phyloP scores from a whole-genome alignment of 2,888 invertebrate species.

The Eristalinus aeneus region DNA sequence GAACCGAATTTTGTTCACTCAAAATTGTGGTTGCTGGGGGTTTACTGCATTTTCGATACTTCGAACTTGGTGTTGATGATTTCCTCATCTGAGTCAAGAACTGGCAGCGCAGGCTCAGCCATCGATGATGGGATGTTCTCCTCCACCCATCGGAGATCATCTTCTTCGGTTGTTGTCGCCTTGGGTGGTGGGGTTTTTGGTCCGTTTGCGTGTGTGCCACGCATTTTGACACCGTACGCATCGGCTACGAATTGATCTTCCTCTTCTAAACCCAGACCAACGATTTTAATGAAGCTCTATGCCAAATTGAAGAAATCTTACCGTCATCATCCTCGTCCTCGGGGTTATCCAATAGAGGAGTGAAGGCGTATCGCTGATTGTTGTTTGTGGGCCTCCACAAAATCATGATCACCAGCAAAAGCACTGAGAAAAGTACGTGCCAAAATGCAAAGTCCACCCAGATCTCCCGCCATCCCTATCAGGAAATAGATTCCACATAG shows the following conservation, averaged over 20 bases:
- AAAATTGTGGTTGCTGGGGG: not conserved
- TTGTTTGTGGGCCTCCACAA: conserved; percentile 97
- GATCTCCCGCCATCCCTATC: conserved; percentile 92
- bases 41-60: conserved; percentile 92
- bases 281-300: not conserved
- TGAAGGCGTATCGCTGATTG: conserved; percentile 97
- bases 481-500: conserved; percentile 23
- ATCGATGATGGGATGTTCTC: conserved; percentile 93
- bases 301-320: conserved; percentile 56
- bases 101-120: conserved; percentile 85
- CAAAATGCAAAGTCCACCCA: conserved; percentile 98
- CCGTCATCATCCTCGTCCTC: conserved; percentile 89
- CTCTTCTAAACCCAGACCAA: conserved; percentile 82
- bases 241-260: conserved; percentile 93
- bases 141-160: conserved; percentile 95
- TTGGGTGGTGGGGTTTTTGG: conserved; percentile 79
- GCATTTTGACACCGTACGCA: conserved; percentile 91
- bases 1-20: conserved; percentile 1
- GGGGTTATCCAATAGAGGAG: conserved; percentile 92
- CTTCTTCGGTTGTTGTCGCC: conserved; percentile 83
- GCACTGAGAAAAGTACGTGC: conserved; percentile 94
- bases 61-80: conserved; percentile 92
- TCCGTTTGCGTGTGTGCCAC: conserved; percentile 82
- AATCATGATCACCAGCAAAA: conserved; percentile 95
- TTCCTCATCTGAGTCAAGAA: conserved; percentile 91